A percentile compares a stretch with the other conserved stretches of the same genome.
Conservation (phyloP, 1,140 invertebrate genomes). For the Drosophila athabasca region DNA sequence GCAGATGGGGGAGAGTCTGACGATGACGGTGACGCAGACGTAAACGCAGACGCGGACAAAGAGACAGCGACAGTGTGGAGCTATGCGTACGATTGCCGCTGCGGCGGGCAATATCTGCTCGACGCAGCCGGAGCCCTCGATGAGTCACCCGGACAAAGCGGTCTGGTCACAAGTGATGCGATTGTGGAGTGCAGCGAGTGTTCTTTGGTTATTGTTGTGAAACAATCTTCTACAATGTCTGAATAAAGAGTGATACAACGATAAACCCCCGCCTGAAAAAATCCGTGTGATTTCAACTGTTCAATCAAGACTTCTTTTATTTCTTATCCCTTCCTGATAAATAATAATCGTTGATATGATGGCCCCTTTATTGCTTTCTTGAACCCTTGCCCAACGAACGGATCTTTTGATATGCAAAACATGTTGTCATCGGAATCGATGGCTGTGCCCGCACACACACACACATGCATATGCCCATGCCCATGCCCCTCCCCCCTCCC, state of each 20-base stretch:
- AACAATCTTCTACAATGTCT: constrained; percentile 37
- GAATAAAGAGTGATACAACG: constrained; percentile 10
- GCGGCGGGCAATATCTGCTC: constrained; percentile 80
- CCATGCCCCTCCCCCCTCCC: constrained; percentile 49
- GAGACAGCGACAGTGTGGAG: constrained; percentile 41
- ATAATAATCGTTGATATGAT: constrained; percentile 13
- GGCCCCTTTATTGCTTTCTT: constrained; percentile 65
- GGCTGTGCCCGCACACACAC: constrained; percentile 13
- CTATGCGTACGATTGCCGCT: constrained; percentile 78
- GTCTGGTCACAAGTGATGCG: constrained; percentile 55
- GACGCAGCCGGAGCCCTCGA: constrained; percentile 56
- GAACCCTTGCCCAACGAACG: constrained; percentile 39
- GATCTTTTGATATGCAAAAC: constrained; percentile 59
- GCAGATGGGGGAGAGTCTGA: constrained; percentile 18
- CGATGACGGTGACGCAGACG: constrained; percentile 24
- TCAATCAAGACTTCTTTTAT: constrained; percentile 32
- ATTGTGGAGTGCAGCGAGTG: constrained; percentile 83
- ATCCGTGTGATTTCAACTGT: constrained; percentile 33
- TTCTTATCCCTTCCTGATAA: constrained; percentile 2
- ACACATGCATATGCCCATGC: constrained; percentile 8
- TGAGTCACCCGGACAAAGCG: constrained; percentile 45
- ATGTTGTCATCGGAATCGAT: constrained; percentile 43
- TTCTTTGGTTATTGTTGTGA: constrained; percentile 79
- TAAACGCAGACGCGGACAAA: constrained; percentile 56
- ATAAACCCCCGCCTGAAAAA: constrained; percentile 10